Evolutionary conservation across 1,140 invertebrate species (phyloP).

Genomic region (Caerostris darwini): DNA sequence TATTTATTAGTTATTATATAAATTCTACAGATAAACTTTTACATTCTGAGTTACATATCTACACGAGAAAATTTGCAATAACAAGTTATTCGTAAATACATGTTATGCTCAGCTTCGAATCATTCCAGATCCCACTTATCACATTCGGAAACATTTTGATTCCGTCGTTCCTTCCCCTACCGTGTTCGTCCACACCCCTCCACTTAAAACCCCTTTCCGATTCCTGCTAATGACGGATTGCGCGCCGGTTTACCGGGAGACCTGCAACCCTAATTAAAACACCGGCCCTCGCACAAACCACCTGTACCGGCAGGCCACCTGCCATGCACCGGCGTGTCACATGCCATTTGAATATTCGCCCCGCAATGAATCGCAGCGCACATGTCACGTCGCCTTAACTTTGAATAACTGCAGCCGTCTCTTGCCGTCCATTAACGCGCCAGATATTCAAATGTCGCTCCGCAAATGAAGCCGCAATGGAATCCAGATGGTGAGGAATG

Average conservation of each 20-base stretch:
- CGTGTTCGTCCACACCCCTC: background rate
- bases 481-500: slow-evolving; percentile 30
- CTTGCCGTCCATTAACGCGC: background rate
- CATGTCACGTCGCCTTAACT: slow-evolving; percentile 8
- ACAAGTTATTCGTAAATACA: background rate
- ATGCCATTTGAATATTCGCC: slow-evolving; percentile 14
- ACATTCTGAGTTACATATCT: too few species aligned
- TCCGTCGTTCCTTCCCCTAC: background rate
- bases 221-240: background rate
- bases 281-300: background rate
- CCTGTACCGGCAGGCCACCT: background rate
- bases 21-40: too few species aligned
- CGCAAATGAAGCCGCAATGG: slow-evolving; percentile 22
- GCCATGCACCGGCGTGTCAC: background rate
- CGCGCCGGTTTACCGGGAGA: background rate
- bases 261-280: background rate
- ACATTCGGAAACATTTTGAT: background rate
- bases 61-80: background rate
- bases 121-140: background rate
- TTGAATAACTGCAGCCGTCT: slow-evolving; percentile 5
- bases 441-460: background rate
- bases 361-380: background rate
- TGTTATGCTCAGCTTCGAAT: background rate
- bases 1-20: too few species aligned
- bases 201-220: background rate